A percentile compares a stretch with the other conserved stretches of the same genome.
These are phyloP conservation scores for Hemiprocne comata DNA, from an alignment of 2,113 vertebrate genomes.

Conservation along the genomic window DNA sequence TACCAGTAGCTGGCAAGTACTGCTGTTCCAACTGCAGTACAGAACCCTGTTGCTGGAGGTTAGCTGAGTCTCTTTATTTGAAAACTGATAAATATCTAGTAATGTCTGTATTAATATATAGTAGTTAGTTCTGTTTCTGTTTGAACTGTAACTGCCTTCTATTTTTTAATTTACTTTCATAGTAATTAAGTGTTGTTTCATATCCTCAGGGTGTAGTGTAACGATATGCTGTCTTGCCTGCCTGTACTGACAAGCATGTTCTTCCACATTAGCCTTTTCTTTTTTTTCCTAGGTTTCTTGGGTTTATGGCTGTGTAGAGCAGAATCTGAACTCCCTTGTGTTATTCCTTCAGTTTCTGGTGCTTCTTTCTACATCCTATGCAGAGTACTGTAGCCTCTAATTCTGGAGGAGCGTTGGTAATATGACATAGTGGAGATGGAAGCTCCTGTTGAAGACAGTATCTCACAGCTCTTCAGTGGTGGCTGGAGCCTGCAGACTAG, in stretches of 20 bases:
- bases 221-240: not conserved
- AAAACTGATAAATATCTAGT: not conserved
- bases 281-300: not conserved
- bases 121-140: slow-evolving; percentile 15
- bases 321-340: not conserved
- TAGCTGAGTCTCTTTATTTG: not conserved
- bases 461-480: not conserved
- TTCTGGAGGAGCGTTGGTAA: fast-evolving
- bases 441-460: not conserved
- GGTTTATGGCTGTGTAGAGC: not conserved
- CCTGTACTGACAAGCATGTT: not conserved
- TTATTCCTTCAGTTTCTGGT: not conserved
- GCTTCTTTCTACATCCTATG: not conserved
- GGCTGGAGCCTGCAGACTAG: not conserved
- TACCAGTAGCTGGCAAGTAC: not conserved
- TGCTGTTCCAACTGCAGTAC: not conserved
- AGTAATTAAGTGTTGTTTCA: slow-evolving; percentile 58
- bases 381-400: not conserved
- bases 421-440: not conserved
- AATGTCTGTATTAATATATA: not conserved
- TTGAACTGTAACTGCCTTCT: slow-evolving; percentile 25
- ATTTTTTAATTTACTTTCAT: slow-evolving; percentile 51
- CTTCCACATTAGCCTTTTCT: not conserved
- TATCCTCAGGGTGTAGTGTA: not conserved
- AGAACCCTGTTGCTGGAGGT: not conserved